Conservation (phyloP, 2,888 invertebrate genomes). For the Cryptops parisi region DNA sequence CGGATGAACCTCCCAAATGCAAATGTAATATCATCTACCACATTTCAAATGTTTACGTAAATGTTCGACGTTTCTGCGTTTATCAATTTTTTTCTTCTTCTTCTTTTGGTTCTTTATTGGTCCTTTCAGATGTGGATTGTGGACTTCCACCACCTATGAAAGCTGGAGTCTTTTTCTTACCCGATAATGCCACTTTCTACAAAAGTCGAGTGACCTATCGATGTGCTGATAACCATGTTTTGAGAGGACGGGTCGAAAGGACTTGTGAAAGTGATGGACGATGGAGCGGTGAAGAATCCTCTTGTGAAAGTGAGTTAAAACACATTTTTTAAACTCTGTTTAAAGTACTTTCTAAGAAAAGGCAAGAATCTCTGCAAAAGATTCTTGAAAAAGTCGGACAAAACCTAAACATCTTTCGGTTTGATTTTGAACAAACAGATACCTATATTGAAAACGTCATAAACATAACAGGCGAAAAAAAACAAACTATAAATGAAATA, state of each 20-base stretch:
- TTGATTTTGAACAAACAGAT: no score
- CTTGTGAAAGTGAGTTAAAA: conserved; percentile 52
- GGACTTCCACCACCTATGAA: conserved; percentile 68
- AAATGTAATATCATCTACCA: no score
- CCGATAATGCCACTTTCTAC: conserved; percentile 44
- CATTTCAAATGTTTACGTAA: no score
- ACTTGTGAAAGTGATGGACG: conserved; percentile 68
- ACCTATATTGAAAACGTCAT: no score
- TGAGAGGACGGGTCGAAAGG: conserved; percentile 47
- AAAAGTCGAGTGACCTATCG: conserved; percentile 21
- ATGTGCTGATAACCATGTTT: conserved; percentile 59
- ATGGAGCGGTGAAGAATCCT: conserved; percentile 71
- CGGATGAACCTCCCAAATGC: conserved; percentile 54
- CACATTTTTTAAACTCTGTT: background rate
- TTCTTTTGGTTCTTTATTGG: no score
- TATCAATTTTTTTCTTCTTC: no score
- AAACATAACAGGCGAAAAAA: no score
- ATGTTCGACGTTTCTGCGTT: no score
- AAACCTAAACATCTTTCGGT: no score
- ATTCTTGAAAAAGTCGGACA: no score
- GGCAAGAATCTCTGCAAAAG: background rate
- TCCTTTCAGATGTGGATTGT: conserved; percentile 39
- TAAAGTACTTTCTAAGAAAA: no score
- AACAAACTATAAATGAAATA: no score
- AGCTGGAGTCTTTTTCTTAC: conserved; percentile 59